A percentile compares a stretch with the other conserved stretches of the same genome.
Evolutionary conservation across 2,797 vertebrate genomes (phyloP).

Genomic region (Chelonia mydas): DNA sequence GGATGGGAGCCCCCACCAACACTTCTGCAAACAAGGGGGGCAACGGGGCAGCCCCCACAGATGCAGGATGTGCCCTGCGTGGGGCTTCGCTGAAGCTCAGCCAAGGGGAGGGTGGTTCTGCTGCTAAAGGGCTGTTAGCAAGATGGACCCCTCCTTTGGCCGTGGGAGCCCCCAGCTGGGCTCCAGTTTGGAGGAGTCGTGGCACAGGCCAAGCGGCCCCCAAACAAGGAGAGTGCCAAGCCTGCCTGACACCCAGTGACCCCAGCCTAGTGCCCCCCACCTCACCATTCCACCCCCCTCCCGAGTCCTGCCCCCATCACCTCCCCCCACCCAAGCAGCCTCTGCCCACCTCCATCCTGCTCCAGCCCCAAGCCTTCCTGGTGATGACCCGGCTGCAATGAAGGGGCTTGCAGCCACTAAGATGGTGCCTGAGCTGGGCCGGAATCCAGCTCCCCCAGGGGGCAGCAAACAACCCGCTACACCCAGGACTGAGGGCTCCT

Average conservation of each 20-base stretch:
- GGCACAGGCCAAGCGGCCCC: neutral
- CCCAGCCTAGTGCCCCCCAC: neutral
- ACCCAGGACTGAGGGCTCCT: neutral
- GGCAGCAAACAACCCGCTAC: neutral
- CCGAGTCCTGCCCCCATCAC: neutral
- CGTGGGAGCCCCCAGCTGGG: neutral
- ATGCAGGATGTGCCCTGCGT: too few relatives aligned
- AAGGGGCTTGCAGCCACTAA: too few relatives aligned
- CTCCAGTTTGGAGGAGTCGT: neutral
- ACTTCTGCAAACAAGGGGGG: too few relatives aligned
- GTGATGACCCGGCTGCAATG: neutral
- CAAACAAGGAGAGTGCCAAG: neutral
- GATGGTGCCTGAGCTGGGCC: too few relatives aligned
- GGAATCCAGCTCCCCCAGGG: neutral
- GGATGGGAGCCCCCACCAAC: too few relatives aligned
- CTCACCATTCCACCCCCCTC: too few relatives aligned
- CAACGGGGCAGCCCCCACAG: too few relatives aligned
- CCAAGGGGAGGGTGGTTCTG: too few relatives aligned
- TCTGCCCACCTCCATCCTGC: neutral
- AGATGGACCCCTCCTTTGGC: neutral
- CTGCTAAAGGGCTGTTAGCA: neutral
- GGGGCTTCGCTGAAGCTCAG: too few relatives aligned
- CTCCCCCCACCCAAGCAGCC: neutral
- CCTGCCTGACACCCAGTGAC: neutral
- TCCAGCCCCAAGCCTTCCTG: neutral